Conservation (phyloP, 53 echinoderm and acorn worm species). For the Patiria pectinifera region DNA sequence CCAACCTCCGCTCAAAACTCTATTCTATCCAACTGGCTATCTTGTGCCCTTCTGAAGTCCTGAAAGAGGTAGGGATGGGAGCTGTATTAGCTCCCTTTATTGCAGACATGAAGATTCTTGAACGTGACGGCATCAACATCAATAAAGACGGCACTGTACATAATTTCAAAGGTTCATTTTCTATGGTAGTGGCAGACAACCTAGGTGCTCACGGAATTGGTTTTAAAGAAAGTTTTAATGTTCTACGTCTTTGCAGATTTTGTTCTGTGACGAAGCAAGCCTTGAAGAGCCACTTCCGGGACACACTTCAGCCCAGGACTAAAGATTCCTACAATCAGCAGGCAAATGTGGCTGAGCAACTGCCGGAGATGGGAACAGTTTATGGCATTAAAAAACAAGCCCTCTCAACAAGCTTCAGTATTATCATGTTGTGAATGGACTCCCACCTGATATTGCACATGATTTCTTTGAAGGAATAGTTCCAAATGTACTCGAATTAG, state of each 20-base stretch:
- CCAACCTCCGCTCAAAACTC: slow-evolving; percentile 40
- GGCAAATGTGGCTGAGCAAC: slow-evolving; percentile 27
- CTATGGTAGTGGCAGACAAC: slow-evolving; percentile 61
- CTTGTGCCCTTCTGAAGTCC: slow-evolving; percentile 22
- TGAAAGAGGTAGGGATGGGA: slow-evolving; percentile 26
- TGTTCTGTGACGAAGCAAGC: slow-evolving; percentile 27
- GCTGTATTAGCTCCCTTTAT: slow-evolving; percentile 16
- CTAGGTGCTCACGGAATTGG: slow-evolving; percentile 29
- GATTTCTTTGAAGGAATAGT: slow-evolving; percentile 73
- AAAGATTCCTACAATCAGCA: slow-evolving; percentile 47
- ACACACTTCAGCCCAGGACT: slow-evolving; percentile 18
- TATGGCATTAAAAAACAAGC: slow-evolving; percentile 62
- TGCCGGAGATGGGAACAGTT: slow-evolving; percentile 20
- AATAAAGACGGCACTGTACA: slow-evolving; percentile 23
- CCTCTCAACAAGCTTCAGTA: slow-evolving; percentile 55
- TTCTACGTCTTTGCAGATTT: slow-evolving; percentile 31
- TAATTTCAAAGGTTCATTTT: slow-evolving; percentile 50
- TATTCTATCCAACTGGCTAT: slow-evolving; percentile 40
- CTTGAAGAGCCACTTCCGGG: slow-evolving; percentile 22
- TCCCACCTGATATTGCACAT: slow-evolving; percentile 66
- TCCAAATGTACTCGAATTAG: slow-evolving; percentile 39
- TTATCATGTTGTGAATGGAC: slow-evolving; percentile 56
- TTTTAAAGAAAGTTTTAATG: slow-evolving; percentile 49
- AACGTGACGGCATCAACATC: slow-evolving; percentile 43
- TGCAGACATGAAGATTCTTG: slow-evolving; percentile 29